These are phyloP conservation scores for Chiloscyllium punctatum DNA, from an alignment of 2,797 vertebrate genomes.

Conservation along the genomic window DNA sequence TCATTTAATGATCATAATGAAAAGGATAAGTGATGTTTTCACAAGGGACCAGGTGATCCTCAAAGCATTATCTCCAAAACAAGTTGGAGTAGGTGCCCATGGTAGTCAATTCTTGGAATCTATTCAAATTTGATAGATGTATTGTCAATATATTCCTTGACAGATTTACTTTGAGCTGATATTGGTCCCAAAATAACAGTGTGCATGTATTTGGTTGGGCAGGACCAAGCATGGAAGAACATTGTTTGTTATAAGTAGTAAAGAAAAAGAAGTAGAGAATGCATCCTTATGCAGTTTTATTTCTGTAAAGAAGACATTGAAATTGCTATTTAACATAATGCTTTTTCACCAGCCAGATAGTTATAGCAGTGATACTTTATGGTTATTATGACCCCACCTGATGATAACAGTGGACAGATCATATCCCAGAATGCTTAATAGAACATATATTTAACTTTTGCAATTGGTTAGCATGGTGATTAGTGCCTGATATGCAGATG, in stretches of 20 bases:
- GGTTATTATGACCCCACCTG: not conserved
- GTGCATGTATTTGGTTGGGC: not conserved
- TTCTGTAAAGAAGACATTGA: no score
- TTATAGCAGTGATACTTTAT: not conserved
- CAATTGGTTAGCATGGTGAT: no score
- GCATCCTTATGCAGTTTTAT: not conserved
- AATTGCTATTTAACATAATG: not conserved
- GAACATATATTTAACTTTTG: no score
- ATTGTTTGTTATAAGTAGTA: not conserved
- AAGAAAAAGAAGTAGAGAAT: not conserved
- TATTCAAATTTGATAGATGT: not conserved
- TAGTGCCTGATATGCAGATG: no score
- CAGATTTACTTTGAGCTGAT: not conserved
- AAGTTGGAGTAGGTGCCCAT: not conserved
- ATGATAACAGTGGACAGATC: no score
- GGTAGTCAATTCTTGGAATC: not conserved
- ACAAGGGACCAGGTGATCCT: not conserved
- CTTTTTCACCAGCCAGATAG: not conserved
- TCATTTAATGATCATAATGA: not conserved
- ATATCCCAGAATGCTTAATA: no score
- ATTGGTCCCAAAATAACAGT: not conserved
- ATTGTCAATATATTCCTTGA: no score
- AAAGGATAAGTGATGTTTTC: not conserved
- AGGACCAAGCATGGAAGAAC: not conserved
- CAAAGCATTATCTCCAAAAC: not conserved